Evolutionary conservation across 2,888 invertebrate species (phyloP), one percentile per base, ranked within the genome.

Genomic region (Aspidapion aeneum): DNA sequence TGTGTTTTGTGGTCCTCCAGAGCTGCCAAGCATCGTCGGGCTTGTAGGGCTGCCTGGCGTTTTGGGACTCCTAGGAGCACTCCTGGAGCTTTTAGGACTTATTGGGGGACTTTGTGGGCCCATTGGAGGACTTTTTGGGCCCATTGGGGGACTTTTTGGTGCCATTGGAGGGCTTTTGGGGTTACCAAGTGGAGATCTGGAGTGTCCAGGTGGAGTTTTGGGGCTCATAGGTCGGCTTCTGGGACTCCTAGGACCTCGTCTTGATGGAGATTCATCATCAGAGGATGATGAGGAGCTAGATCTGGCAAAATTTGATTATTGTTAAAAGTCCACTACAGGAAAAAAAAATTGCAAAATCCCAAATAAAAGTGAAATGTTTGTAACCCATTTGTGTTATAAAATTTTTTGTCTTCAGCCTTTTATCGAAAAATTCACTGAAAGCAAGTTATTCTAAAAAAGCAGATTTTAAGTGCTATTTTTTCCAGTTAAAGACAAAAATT

Each of bases 81-180:
- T 61, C 21, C 61, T 63, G 18, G 62, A 65, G 55, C 57, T 63
- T 56, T 69, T 72, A 51, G 58, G 35, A 35, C 35, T 35, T 63
- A 60, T 58, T 20, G 57, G 49, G 9, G 58, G 58, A 50, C 58
- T 58, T 18, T 50, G 48, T 19, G 50, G 58, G 12, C 35, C 52
- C 51, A 21, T 60, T 1, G 21, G 21, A 20, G 62, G 66, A 52
- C 57, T 63, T 56, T 69, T 72, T 51, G 58, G 35, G 12, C 35
- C 12, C 66, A 60, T 58, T 20, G 57, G 49, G 9, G 58, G 58
- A 50, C 58, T 58, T 18, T 50, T 48, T 19, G 50, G 58, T 35
- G 63, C 64, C 3, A 7, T 12, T 35, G 35, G 12, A 5, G 55
- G 55, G 50, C n/a, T 51, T 59, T 63, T 63, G 1, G 63, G 21